Base-by-base conservation (phyloP, 2,888 invertebrate genomes). In the Morinoia aosen region DNA sequence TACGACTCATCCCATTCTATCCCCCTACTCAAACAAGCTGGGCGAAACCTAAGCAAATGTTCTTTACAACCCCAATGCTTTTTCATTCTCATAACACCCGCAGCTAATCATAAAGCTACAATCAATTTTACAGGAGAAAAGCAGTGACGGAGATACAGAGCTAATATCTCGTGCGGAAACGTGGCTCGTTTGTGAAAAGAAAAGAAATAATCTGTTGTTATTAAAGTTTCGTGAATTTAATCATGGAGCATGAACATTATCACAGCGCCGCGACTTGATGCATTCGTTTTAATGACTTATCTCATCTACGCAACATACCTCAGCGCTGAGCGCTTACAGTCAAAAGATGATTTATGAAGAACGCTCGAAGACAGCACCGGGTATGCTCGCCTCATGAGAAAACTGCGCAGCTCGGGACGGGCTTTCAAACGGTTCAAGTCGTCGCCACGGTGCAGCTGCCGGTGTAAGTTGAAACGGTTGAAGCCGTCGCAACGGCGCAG, bases 291-390 rank as follows among this genome's bases (percentile, higher is more conserved):
- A 90, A 90, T 90, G 90, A 90, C 90, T 90, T 48, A 33, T 76
- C 90, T 90, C 90, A 90, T 39, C 16, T 14, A 4, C 7, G 90
- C 39, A 48, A 90, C 40, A 19, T 40, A 90, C 90, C 48, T 90
- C 48, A 14, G n/a, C 90, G 48, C 48, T 90, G 39, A 40, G 90
- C 90, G 90, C 48, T 90, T 48, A 48, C 90, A 40, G 48, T 90
- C 90, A 90, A 90, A 90, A 90, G 48, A 40, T 90, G 90, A 90
- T 90, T 90, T 39, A 90, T 90, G 90, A 90, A 90, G 90, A 39
- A 39, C 90, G 39, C 48, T 11, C 48, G 90, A 90, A 1, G 90
- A 90, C 90, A 90, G 90, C 40, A 39, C 90, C 4, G 33, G 90
- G 33, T 90, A 39, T 19, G n/a, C 40, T 40, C 14, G 76, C 76